A percentile compares a stretch with the other conserved stretches of the same genome.
These are phyloP conservation scores for Potamarius usumacintae DNA, from an alignment of 2,113 vertebrate species.

Conservation along the genomic window DNA sequence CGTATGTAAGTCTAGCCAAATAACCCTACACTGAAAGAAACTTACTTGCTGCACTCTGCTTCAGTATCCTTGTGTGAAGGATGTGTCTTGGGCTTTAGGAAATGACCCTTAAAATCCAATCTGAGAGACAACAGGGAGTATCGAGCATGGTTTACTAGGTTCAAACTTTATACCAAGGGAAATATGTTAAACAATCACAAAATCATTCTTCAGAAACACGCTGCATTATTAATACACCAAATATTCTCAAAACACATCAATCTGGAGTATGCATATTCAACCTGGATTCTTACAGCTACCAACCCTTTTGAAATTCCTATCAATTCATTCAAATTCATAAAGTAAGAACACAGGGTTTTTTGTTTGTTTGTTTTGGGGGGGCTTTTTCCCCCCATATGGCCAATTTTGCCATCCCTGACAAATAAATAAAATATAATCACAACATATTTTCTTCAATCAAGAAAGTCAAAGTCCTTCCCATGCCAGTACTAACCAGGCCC, in stretches of 20 bases:
- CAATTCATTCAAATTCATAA: neutral
- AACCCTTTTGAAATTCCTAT: neutral
- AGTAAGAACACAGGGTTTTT: neutral
- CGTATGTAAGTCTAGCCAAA: neutral
- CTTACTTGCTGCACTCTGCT: neutral
- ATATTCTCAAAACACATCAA: neutral
- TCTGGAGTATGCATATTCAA: neutral
- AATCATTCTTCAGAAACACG: neutral
- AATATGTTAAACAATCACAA: neutral
- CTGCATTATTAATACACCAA: neutral
- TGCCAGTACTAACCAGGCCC: too few relatives aligned
- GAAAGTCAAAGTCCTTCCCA: too few relatives aligned
- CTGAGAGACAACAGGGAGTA: neutral
- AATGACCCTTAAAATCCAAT: slow-evolving; percentile 7
- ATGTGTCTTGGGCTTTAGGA: neutral
- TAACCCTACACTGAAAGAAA: neutral
- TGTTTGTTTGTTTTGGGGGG: neutral
- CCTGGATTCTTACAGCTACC: neutral
- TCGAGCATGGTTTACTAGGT: neutral
- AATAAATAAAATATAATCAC: neutral
- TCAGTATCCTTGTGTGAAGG: neutral
- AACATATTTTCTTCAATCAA: neutral
- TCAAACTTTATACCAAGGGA: neutral
- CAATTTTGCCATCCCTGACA: neutral
- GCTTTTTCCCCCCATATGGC: neutral